phyloP scores from a whole-genome alignment of 2,797 vertebrate genomes.

The Labeo calbasu region DNA sequence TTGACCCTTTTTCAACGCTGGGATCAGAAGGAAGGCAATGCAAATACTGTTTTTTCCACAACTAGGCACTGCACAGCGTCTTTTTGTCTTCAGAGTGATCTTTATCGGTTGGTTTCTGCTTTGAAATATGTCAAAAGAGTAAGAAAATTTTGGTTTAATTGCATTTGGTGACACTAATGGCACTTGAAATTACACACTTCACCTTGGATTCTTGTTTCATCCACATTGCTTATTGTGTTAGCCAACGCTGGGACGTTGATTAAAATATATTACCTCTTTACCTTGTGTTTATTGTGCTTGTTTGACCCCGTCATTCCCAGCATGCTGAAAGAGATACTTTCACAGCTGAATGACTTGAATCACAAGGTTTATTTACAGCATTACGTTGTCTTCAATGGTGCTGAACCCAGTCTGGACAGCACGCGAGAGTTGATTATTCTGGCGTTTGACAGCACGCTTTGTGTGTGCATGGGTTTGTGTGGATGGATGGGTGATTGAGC shows the following conservation, averaged over 20 bases:
- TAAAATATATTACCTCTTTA: conserved; percentile 25
- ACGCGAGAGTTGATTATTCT: conserved; percentile 57
- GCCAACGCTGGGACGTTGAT: conserved; percentile 8
- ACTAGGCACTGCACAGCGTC: too few relatives aligned
- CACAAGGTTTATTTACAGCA: conserved; percentile 37
- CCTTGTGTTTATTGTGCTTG: conserved; percentile 44
- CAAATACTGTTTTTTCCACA: too few relatives aligned
- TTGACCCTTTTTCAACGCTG: too few relatives aligned
- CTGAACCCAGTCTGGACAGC: conserved; percentile 30
- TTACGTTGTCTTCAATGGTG: conserved; percentile 5
- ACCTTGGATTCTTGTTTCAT: not conserved
- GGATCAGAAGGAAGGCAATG: too few relatives aligned
- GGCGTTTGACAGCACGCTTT: conserved; percentile 51
- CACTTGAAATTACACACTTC: not conserved
- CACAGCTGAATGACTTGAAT: conserved; percentile 41
- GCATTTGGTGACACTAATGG: not conserved
- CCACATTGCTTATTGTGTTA: not conserved
- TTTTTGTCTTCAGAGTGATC: too few relatives aligned
- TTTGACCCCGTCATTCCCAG: not conserved
- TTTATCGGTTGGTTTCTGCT: too few relatives aligned
- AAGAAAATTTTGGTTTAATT: too few relatives aligned
- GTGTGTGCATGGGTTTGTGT: conserved; percentile 69
- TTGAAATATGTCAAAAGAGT: too few relatives aligned
- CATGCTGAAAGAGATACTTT: conserved; percentile 33
- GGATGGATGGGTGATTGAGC: conserved; percentile 34